Evolutionary conservation across 1,140 invertebrate species (phyloP), one percentile per base, ranked within the genome.

Genomic region (Lepidurus packardi): DNA sequence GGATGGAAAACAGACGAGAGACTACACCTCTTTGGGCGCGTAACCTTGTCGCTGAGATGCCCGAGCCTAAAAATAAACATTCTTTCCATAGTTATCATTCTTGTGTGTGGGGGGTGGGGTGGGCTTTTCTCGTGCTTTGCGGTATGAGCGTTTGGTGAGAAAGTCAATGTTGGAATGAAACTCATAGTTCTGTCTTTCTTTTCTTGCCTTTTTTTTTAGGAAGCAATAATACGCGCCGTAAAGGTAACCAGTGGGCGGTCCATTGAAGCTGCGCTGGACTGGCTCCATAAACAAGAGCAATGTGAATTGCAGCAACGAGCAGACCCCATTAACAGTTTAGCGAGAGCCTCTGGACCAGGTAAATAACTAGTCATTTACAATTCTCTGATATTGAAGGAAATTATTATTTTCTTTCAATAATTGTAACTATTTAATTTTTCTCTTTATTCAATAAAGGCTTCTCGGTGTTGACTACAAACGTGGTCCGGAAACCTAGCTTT

Each of bases 401-500:
- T 10, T 4, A 6, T 16, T 16, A 7, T 47, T 76, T 76, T 42
- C 10, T 76, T 43, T 43, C 44, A n/a, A 11, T 44, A 25, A 24
- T 76, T 21, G 21, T 43, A 76, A n/a, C n/a, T 34, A 74, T 45
- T 77, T 77, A 11, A 45, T 47, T 77, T 44, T 45, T 25, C 43
- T 21, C 53, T 73, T 47, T 73, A 43, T 47, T 78, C 43, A 75
- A 73, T 45, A 43, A 21, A 81, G 82, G 83, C 53, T 84, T 90
- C 74, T 86, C 87, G 75, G 87, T 88, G 80, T 86, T 91, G 74
- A 89, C 89, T 81, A 89, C 89, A 53, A 94, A 95, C 84, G 86
- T 95, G 8, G 94, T 92, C 80, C 89, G 93, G 75, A 95, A 95
- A 83, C 92, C 93, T 16, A 94, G 93, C 84, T 88, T 95, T 78